These are phyloP conservation scores for Ataeniobius toweri DNA, from an alignment of 2,797 vertebrate species.

Conservation along the genomic window DNA sequence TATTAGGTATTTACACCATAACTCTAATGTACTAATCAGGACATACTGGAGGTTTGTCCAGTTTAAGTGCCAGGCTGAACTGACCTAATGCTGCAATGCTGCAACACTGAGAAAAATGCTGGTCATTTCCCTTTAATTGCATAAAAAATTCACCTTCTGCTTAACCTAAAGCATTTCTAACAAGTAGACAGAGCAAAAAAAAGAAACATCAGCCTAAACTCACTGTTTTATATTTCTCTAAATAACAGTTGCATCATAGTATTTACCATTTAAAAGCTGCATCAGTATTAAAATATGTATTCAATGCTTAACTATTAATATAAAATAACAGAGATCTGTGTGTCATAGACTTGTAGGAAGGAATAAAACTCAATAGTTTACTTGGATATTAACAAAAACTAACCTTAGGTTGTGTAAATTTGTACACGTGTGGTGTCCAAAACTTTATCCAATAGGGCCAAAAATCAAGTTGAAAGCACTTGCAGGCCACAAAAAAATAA, in stretches of 20 bases:
- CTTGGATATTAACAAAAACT: constrained; percentile 10
- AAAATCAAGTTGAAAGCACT: neutral
- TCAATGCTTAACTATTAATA: constrained; percentile 27
- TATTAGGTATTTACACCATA: constrained; percentile 77
- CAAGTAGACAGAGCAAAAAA: constrained; percentile 19
- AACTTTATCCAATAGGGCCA: too few species aligned
- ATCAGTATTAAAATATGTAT: constrained; percentile 15
- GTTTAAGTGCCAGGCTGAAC: constrained; percentile 91
- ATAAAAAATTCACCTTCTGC: constrained; percentile 23
- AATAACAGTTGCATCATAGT: constrained; percentile 7
- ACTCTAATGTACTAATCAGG: constrained; percentile 74
- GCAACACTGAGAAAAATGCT: constrained; percentile 69
- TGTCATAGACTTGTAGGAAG: constrained; percentile 22
- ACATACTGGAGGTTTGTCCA: constrained; percentile 86
- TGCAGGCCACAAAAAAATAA: neutral
- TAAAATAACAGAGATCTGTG: constrained; percentile 1
- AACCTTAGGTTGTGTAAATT: constrained; percentile 18
- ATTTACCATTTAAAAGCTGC: constrained; percentile 13
- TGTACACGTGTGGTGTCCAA: neutral
- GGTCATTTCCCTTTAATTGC: constrained; percentile 65
- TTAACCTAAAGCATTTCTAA: constrained; percentile 40
- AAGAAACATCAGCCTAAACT: constrained; percentile 1
- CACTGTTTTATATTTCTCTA: constrained; percentile 22
- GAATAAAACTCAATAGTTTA: neutral
- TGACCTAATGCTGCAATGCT: constrained; percentile 81